phyloP scores from a whole-genome alignment of 2,797 vertebrate genomes.

The Falco peregrinus region DNA sequence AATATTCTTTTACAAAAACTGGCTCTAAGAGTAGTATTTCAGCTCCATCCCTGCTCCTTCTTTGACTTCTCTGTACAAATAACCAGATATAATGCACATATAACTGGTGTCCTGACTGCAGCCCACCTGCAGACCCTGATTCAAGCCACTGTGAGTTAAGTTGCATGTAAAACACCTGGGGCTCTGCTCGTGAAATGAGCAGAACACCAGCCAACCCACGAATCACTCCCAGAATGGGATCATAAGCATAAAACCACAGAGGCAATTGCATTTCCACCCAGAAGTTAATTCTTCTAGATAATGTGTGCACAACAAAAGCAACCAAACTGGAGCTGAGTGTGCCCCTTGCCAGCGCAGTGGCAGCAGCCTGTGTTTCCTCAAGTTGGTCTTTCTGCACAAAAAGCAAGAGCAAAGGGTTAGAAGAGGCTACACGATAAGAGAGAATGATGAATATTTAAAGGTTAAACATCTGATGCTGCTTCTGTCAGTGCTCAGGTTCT shows the following conservation, averaged over 20 bases:
- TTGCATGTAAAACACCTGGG: neutral
- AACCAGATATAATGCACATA: fast-evolving
- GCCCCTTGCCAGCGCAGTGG: fast-evolving
- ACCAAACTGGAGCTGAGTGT: neutral
- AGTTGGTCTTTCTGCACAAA: neutral
- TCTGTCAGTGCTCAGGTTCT: slow-evolving; percentile 4
- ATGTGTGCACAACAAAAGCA: neutral
- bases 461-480: slow-evolving; percentile 46
- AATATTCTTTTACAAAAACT: neutral
- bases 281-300: neutral
- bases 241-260: neutral
- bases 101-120: neutral
- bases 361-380: neutral
- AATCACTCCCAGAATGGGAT: neutral
- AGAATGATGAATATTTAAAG: slow-evolving; percentile 59
- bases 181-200: neutral
- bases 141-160: neutral
- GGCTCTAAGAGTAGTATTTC: neutral
- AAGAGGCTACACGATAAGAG: neutral
- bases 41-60: neutral
- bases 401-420: slow-evolving; percentile 10
- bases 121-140: fast-evolving
- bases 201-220: neutral
- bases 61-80: neutral
- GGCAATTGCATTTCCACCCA: neutral